These are phyloP conservation scores for Rhadinocentrus ornatus DNA, from an alignment of 2,797 vertebrate species.

Conservation along the genomic window DNA sequence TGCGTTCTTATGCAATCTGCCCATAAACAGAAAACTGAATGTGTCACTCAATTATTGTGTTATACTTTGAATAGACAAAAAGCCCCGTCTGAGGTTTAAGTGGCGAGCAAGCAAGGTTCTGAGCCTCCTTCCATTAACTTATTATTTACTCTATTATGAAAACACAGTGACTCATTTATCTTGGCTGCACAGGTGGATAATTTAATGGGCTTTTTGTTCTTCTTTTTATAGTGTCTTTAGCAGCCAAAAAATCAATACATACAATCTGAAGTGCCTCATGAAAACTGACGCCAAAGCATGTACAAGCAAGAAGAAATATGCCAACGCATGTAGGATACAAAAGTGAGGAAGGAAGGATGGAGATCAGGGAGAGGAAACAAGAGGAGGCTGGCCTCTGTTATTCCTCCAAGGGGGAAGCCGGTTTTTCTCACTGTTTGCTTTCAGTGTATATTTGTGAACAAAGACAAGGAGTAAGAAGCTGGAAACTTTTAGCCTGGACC, in stretches of 20 bases:
- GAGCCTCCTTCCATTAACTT: slow-evolving; percentile 62
- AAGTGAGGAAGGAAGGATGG: slow-evolving; percentile 40
- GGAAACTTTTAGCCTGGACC: slow-evolving; percentile 30
- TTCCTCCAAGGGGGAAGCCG: slow-evolving; percentile 25
- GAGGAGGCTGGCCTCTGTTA: not conserved
- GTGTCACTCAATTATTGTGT: slow-evolving; percentile 70
- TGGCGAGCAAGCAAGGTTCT: slow-evolving; percentile 54
- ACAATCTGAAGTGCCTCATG: not conserved
- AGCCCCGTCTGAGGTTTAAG: slow-evolving; percentile 33
- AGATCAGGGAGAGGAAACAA: slow-evolving; percentile 12
- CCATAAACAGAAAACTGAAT: slow-evolving; percentile 69
- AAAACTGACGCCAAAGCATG: slow-evolving; percentile 7
- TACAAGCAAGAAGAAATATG: slow-evolving; percentile 11
- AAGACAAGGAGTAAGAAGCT: slow-evolving; percentile 12
- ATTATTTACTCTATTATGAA: slow-evolving; percentile 52
- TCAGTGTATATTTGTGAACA: slow-evolving; percentile 6
- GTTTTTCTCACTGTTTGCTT: slow-evolving; percentile 36
- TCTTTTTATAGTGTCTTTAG: slow-evolving; percentile 32
- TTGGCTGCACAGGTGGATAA: slow-evolving; percentile 44
- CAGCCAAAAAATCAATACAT: slow-evolving; percentile 30
- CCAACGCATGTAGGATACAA: slow-evolving; percentile 16
- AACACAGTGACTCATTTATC: slow-evolving; percentile 64
- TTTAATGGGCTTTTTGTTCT: slow-evolving; percentile 9
- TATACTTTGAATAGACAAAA: slow-evolving; percentile 63
- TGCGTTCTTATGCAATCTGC: slow-evolving; percentile 63